Base-by-base conservation (phyloP, 1,140 invertebrate genomes). In the Aphidius ervi region DNA sequence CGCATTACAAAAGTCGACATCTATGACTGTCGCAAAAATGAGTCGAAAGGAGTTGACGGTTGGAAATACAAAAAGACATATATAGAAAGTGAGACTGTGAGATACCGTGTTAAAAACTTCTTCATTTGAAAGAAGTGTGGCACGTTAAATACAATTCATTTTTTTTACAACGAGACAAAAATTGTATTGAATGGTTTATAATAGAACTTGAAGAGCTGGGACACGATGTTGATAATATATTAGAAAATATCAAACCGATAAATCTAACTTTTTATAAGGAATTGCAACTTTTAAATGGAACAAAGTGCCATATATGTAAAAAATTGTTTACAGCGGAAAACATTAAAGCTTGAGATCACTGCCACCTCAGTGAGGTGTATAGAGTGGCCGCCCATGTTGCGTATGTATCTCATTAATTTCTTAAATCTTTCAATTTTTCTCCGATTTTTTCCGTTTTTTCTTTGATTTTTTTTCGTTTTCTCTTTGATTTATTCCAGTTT, bases 321-420 rank as follows among this genome's bases (percentile, higher is more conserved):
- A 65, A 68, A 56, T 42, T 49, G 20, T 70, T 69, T 46, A 37
- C 16, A 4, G 6, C 20, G 23, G 49, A 56, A 52, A 46, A 69
- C 16, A 53, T 59, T 56, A 67, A 65, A 63, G 65, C 70, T 8
- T 40, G 45, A 31, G 72, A 77, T 63, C 72, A 76, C 67, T 63
- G 63, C 64, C 72, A 77, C 64, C 64, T 74, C 5, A 77, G 66
- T 41, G 73, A 67, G n/a, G 54, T 65, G 59, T 69, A 68, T 67
- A 55, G 76, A 59, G 72, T 70, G 10, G 39, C 64, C 9, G 74
- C 74, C 0, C 76, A 79, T 67, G 57, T 65, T 10, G 39, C 37
- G n/a, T 78, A 74, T 61, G 79, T 80, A 16, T n/a, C n/a, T n/a
- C n/a, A 65, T 47, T 76, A 40, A 66, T 74, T 58, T 75, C 64